A percentile compares a stretch with the other conserved stretches of the same genome.
Conservation (phyloP, 2,113 vertebrate genomes). For the Sphaerodactylus townsendi region DNA sequence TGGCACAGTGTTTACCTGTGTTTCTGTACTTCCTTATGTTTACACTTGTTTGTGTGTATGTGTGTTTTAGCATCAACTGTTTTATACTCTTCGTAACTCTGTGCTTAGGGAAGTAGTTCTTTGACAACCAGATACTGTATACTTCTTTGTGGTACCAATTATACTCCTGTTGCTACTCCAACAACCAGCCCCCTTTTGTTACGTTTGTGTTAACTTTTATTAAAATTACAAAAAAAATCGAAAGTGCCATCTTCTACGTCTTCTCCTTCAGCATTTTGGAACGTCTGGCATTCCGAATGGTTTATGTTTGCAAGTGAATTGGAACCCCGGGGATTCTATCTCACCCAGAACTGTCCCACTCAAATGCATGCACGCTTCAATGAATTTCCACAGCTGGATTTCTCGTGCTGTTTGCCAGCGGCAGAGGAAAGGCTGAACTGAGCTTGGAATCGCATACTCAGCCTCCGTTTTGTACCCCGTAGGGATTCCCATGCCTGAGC, state of each 20-base stretch:
- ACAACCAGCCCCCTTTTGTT: not conserved
- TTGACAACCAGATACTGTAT: not conserved
- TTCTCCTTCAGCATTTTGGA: not conserved
- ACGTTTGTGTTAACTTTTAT: conserved; percentile 19
- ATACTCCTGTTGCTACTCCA: not conserved
- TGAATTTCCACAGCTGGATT: too few relatives aligned
- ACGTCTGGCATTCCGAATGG: not conserved
- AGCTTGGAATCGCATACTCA: too few relatives aligned
- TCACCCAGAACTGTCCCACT: not conserved
- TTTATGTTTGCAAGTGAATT: not conserved
- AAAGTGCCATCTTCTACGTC: not conserved
- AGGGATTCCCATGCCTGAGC: not conserved
- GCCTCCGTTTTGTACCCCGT: not conserved
- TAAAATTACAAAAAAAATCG: conserved; percentile 8
- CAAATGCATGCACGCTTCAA: not conserved
- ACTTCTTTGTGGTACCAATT: not conserved
- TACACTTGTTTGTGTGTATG: not conserved
- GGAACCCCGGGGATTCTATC: not conserved
- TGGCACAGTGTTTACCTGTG: too few relatives aligned
- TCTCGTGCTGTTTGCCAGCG: not conserved
- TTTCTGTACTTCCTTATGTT: not conserved
- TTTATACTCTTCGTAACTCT: not conserved
- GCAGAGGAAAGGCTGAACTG: not conserved
- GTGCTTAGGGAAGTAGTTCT: not conserved
- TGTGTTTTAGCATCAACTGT: not conserved